phyloP scores from a whole-genome alignment of 2,113 vertebrate species.

The Mionectes macconnelli region DNA sequence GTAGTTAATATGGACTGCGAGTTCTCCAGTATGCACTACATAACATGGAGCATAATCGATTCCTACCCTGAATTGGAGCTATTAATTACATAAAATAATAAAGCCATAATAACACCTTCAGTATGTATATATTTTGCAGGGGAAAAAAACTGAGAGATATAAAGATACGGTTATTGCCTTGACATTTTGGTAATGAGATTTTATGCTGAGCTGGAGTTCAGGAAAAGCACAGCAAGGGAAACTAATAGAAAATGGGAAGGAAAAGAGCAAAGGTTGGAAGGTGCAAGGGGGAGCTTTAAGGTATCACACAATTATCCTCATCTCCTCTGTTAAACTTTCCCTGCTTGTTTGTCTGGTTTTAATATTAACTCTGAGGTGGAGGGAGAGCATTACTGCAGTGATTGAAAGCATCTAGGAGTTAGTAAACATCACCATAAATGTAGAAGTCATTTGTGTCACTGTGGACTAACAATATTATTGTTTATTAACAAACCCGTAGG shows the following conservation, averaged over 20 bases:
- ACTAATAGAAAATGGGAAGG: background rate
- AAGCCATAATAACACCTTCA: background rate
- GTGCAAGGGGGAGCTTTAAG: background rate
- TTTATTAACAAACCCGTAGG: background rate
- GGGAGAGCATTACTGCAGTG: background rate
- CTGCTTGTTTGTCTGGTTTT: background rate
- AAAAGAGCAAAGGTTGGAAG: constrained; percentile 26
- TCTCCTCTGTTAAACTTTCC: background rate
- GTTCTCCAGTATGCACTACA: background rate
- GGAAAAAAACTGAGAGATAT: background rate
- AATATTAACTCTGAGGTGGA: background rate
- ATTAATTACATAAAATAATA: constrained; percentile 25
- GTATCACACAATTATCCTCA: background rate
- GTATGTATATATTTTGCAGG: background rate
- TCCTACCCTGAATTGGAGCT: background rate
- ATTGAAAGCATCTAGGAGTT: background rate
- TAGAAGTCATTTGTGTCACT: accelerated
- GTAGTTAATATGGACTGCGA: background rate
- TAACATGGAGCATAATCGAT: background rate
- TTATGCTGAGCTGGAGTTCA: constrained; percentile 14
- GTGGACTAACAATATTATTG: background rate
- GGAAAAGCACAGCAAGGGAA: background rate
- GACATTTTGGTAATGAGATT: constrained; percentile 57
- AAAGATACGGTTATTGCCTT: background rate
- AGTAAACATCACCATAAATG: background rate